Conservation (phyloP, 2,888 invertebrate genomes). For the Diaprepes abbreviatus region DNA sequence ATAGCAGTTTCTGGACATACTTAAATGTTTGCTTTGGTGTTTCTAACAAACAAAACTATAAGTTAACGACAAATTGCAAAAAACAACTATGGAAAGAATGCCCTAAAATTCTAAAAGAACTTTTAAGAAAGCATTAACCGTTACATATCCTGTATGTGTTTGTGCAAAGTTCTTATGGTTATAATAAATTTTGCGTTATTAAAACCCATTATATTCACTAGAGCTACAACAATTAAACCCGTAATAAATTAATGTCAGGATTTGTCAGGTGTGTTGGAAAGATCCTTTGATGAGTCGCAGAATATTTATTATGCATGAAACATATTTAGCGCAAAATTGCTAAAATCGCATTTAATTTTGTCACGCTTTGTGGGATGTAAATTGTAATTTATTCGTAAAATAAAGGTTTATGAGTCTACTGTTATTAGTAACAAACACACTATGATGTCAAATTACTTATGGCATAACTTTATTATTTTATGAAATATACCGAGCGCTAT, state of each 20-base stretch:
- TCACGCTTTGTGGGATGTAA: conserved; percentile 1
- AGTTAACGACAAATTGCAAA: too few relatives aligned
- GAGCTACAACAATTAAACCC: not conserved
- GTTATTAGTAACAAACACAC: not conserved
- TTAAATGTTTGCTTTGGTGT: too few relatives aligned
- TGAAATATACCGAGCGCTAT: too few relatives aligned
- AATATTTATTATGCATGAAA: conserved; percentile 12
- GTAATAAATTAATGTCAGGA: not conserved
- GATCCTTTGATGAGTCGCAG: not conserved
- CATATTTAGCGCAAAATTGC: conserved; percentile 1
- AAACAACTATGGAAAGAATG: too few relatives aligned
- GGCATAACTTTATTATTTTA: too few relatives aligned
- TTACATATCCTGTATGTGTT: too few relatives aligned
- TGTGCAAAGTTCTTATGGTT: too few relatives aligned
- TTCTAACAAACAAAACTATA: too few relatives aligned
- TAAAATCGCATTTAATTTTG: not conserved
- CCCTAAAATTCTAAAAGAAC: too few relatives aligned
- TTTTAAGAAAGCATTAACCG: too few relatives aligned
- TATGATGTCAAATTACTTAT: too few relatives aligned
- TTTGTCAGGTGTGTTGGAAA: not conserved
- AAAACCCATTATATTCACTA: not conserved
- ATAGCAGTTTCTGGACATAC: too few relatives aligned
- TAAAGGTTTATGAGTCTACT: not conserved
- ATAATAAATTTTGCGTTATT: not conserved
- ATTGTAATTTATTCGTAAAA: conserved; percentile 1